Base-by-base conservation (phyloP, 2,113 vertebrate genomes). In the Oncorhynchus clarkii region DNA sequence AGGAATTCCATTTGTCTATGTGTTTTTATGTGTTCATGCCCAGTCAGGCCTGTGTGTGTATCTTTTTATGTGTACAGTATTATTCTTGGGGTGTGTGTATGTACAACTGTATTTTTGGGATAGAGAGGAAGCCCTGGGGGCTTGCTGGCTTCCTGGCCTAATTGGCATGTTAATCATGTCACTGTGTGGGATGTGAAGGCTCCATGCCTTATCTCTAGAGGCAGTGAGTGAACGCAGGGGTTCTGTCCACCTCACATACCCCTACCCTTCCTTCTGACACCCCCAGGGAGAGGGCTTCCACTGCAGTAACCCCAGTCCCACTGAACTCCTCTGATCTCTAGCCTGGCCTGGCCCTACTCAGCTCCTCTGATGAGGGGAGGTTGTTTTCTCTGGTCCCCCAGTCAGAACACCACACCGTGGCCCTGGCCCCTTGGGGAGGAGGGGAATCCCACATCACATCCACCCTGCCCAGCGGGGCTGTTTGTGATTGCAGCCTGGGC, bases 101-200 rank as follows among this genome's bases (percentile, higher is more conserved):
- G 83, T 87, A 83, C 77, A 45, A 45, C 9, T 11, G 8, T 45
- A 45, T 45, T 45, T 45, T 2, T 0, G 39, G 9, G 39, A 11
- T 85, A 84, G 85, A 83, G 76, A 29, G 73, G 73, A 66, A 68
- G 77, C 68, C 75, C 79, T 67, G 67, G 27, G 82, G 75, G 80
- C 62, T 78, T 74, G 76, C 69, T 78, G 3, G 79, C 75, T 85
- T 88, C 79, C 84, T 77, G 65, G 49, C 82, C 84, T 91, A 91
- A 91, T 91, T 90, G 86, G 89, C 77, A 77, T 83, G 83, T 87
- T 90, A 86, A 89, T 89, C 85, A 87, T 71, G 69, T 73, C 78
- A 79, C 78, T 74, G 82, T 57, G 59, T 0, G 45, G 27, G 72
- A 18, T 54, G 51, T 54, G 49, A 51, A 51, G 49, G 12, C 14